These are phyloP conservation scores for Leucophenga montana DNA, from an alignment of 2,888 invertebrate species.

Conservation along the genomic window DNA sequence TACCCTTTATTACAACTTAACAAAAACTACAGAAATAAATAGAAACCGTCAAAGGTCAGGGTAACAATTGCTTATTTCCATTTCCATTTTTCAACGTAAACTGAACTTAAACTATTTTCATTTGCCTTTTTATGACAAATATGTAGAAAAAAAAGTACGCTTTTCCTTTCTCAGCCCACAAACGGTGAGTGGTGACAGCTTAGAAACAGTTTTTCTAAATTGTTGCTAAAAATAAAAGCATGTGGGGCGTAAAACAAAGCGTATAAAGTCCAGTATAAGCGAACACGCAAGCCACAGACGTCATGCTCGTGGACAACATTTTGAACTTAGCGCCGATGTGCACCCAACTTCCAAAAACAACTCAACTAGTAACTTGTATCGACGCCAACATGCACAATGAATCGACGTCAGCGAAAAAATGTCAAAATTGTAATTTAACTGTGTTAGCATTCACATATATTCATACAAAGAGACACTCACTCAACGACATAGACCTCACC, in stretches of 20 bases:
- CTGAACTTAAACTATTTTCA: neutral
- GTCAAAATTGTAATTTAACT: constrained; percentile 39
- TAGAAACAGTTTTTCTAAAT: neutral
- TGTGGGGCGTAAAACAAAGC: neutral
- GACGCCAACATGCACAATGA: neutral
- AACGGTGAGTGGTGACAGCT: neutral
- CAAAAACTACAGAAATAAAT: neutral
- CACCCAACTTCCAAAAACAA: neutral
- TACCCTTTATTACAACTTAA: constrained; percentile 1
- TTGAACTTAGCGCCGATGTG: neutral
- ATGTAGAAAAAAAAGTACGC: neutral
- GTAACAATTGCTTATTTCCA: constrained; percentile 35
- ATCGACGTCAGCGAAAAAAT: constrained; percentile 5
- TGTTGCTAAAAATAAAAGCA: neutral
- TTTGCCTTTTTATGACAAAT: neutral
- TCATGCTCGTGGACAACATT: neutral
- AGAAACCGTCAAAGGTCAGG: constrained; percentile 35
- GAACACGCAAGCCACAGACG: constrained; percentile 40
- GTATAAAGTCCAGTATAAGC: neutral
- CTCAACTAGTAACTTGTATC: neutral
- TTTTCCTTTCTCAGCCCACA: neutral
- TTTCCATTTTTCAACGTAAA: constrained; percentile 22
- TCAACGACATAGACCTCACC: no score
- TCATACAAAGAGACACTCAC: neutral
- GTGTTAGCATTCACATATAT: constrained; percentile 27